Evolutionary conservation across 2,888 invertebrate genomes (phyloP).

Genomic region (Magallana nippona): DNA sequence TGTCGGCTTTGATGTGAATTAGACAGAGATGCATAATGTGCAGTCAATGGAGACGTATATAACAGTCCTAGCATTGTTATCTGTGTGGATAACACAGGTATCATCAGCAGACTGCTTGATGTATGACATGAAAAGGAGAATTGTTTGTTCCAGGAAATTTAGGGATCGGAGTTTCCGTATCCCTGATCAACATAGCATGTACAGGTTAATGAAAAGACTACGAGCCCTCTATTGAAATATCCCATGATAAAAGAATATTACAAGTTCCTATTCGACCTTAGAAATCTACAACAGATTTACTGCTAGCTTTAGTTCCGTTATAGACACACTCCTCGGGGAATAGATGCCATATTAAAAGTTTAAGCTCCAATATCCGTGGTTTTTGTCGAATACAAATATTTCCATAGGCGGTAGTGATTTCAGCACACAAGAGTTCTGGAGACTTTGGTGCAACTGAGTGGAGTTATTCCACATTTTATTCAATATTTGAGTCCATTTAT

Average conservation of each 20-base stretch:
- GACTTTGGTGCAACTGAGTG: slow-evolving; percentile 19
- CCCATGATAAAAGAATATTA: neutral
- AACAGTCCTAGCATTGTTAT: neutral
- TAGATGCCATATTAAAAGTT: slow-evolving; percentile 1
- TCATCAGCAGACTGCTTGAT: neutral
- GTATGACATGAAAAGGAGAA: neutral
- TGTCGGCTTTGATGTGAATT: too few relatives aligned
- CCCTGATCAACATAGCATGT: neutral
- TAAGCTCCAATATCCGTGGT: slow-evolving; percentile 24
- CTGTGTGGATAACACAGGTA: neutral
- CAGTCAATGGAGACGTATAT: too few relatives aligned
- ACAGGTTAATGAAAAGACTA: slow-evolving; percentile 15
- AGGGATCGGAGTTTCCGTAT: neutral
- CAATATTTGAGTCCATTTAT: slow-evolving; percentile 31
- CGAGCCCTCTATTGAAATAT: neutral
- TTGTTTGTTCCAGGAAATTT: neutral
- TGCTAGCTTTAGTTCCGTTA: slow-evolving; percentile 4
- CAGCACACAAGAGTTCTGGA: neutral
- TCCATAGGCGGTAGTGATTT: slow-evolving; percentile 4
- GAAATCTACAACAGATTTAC: slow-evolving; percentile 16
- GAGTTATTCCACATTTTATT: slow-evolving; percentile 24
- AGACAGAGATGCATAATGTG: too few relatives aligned
- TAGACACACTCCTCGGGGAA: neutral
- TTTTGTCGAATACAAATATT: slow-evolving; percentile 4
- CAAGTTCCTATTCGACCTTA: neutral